Conservation (phyloP, 2,113 vertebrate genomes). For the Athene noctua region DNA sequence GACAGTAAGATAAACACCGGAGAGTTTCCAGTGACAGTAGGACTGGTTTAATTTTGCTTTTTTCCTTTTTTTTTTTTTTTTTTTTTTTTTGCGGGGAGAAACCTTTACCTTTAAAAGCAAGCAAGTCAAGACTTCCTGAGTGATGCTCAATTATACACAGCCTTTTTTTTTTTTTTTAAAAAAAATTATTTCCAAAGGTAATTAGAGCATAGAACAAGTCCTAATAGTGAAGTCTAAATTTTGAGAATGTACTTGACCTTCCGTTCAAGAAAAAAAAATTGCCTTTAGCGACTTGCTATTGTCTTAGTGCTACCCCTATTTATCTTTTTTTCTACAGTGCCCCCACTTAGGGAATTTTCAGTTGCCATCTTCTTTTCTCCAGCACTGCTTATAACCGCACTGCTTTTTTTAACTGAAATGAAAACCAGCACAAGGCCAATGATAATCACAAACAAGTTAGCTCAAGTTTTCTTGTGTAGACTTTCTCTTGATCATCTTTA, state of each 20-base stretch:
- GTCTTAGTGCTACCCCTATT: neutral
- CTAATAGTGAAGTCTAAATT: neutral
- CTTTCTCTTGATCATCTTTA: neutral
- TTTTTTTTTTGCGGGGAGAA: neutral
- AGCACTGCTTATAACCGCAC: neutral
- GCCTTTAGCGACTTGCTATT: neutral
- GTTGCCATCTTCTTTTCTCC: neutral
- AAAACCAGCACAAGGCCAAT: neutral
- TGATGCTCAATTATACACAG: neutral
- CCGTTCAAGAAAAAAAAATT: neutral
- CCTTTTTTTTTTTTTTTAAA: fast-evolving
- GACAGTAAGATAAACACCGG: neutral
- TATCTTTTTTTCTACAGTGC: neutral
- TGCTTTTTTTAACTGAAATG: neutral
- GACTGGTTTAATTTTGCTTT: neutral
- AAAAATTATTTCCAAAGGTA: neutral
- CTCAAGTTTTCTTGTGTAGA: neutral
- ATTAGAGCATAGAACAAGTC: neutral
- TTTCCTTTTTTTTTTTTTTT: neutral
- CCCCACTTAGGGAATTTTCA: neutral
- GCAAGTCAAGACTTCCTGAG: neutral
- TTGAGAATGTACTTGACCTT: neutral
- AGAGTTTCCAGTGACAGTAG: neutral
- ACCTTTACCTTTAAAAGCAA: neutral
- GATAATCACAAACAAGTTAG: neutral